A percentile compares a stretch with the other conserved stretches of the same genome.
phyloP scores from a whole-genome alignment of 37 sponge, comb jelly and placozoan genomes.

The Cladorhizidae sp. region DNA sequence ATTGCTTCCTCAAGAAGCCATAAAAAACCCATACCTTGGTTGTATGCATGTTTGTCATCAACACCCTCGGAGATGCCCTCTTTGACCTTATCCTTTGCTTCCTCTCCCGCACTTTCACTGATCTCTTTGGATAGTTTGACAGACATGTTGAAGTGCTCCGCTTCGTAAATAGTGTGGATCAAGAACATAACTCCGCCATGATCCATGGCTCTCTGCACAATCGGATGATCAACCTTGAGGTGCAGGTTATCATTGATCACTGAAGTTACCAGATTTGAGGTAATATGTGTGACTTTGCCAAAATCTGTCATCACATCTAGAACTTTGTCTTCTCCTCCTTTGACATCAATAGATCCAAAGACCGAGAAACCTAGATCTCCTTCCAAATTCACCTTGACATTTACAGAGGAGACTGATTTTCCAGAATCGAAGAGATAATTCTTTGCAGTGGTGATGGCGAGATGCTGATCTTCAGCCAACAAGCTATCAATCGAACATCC shows the following conservation, averaged over 20 bases:
- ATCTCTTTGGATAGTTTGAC: not conserved
- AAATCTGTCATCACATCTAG: constrained; percentile 35
- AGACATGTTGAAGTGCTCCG: constrained; percentile 22
- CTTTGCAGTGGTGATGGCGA: constrained; percentile 12
- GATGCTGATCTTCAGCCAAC: constrained; percentile 25
- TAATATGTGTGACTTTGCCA: constrained; percentile 48
- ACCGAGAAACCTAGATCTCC: not conserved
- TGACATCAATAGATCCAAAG: constrained; percentile 8
- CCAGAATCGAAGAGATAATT: not conserved
- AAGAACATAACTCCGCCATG: constrained; percentile 55
- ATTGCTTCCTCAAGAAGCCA: too few species aligned
- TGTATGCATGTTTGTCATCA: not conserved
- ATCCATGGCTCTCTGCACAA: constrained; percentile 46
- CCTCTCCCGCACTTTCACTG: not conserved
- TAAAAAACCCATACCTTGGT: not conserved
- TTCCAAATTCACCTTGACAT: constrained; percentile 39
- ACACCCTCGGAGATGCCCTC: not conserved
- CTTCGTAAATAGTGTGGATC: constrained; percentile 44
- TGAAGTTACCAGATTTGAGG: constrained; percentile 24
- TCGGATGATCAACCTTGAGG: constrained; percentile 52
- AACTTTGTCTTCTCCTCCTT: constrained; percentile 37
- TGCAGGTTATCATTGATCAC: not conserved
- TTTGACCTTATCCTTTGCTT: not conserved
- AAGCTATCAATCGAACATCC: constrained; percentile 41
- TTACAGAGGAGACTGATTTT: constrained; percentile 6